phyloP scores from a whole-genome alignment of 2,888 invertebrate species.

The Tiliacea citrago region DNA sequence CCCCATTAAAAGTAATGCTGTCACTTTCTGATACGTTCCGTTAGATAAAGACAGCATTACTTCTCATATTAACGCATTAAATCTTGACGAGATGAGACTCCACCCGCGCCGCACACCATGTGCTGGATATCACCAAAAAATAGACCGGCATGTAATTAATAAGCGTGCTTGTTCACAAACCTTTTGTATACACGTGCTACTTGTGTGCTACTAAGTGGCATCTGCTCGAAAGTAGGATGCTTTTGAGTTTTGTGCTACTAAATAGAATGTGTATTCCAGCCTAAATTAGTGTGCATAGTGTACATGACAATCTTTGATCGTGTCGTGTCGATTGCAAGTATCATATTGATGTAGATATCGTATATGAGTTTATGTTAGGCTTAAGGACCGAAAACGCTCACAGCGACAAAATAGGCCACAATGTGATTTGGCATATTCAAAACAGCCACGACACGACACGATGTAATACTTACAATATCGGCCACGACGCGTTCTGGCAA shows the following conservation, averaged over 20 bases:
- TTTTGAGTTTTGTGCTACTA: neutral
- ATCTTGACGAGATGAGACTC: neutral
- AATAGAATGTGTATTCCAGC: neutral
- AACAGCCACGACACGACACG: neutral
- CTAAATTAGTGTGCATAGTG: neutral
- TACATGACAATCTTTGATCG: neutral
- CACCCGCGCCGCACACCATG: neutral
- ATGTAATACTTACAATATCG: neutral
- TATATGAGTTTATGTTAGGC: neutral
- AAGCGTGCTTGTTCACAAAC: neutral
- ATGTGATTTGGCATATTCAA: neutral
- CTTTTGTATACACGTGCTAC: neutral
- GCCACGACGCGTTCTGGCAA: neutral
- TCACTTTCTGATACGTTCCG: too few species aligned
- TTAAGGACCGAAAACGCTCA: neutral
- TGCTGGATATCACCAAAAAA: neutral
- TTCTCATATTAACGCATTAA: neutral
- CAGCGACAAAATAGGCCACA: neutral
- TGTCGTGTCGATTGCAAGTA: neutral
- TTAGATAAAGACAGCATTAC: too few species aligned
- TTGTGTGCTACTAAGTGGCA: neutral
- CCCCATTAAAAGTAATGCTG: too few species aligned
- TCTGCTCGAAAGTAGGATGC: neutral
- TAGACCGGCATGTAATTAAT: neutral
- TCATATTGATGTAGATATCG: neutral